Percentiles rank a stretch among this genome's conserved stretches.
phyloP scores from a whole-genome alignment of 2,113 vertebrate species.

The Thamnophis sirtalis region DNA sequence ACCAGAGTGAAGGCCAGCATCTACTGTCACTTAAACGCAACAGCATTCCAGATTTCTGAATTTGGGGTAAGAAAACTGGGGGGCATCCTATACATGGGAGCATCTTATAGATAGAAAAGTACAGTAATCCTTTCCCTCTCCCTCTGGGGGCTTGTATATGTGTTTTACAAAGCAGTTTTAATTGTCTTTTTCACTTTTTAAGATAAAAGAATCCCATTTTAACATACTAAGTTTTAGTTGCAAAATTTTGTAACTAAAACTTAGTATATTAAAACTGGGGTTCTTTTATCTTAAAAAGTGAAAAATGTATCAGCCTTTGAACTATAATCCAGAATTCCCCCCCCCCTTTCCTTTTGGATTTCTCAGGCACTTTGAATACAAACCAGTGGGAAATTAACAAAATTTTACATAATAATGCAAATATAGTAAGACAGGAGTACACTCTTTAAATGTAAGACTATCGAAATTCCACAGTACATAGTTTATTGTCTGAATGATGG shows the following conservation, averaged over 20 bases:
- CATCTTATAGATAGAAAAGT: too few relatives aligned
- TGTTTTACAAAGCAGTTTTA: background rate
- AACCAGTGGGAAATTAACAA: background rate
- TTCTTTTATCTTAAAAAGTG: background rate
- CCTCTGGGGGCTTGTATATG: background rate
- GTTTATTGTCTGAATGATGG: background rate
- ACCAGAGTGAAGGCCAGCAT: too few relatives aligned
- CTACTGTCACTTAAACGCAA: too few relatives aligned
- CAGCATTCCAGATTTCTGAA: too few relatives aligned
- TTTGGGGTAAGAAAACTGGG: too few relatives aligned
- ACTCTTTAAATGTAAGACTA: background rate
- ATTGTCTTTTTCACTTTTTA: background rate
- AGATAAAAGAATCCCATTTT: background rate
- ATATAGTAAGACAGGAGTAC: background rate
- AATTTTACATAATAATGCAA: background rate
- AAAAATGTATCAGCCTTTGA: background rate
- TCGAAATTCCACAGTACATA: background rate
- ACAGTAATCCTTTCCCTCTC: background rate
- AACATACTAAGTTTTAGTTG: background rate
- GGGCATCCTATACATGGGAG: too few relatives aligned
- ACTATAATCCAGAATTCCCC: background rate
- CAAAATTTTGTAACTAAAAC: background rate
- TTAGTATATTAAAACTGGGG: background rate
- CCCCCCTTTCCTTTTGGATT: background rate
- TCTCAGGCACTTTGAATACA: background rate